These are phyloP conservation scores for Cristatella mucedo DNA, from an alignment of 2,888 invertebrate species.

Conservation along the genomic window DNA sequence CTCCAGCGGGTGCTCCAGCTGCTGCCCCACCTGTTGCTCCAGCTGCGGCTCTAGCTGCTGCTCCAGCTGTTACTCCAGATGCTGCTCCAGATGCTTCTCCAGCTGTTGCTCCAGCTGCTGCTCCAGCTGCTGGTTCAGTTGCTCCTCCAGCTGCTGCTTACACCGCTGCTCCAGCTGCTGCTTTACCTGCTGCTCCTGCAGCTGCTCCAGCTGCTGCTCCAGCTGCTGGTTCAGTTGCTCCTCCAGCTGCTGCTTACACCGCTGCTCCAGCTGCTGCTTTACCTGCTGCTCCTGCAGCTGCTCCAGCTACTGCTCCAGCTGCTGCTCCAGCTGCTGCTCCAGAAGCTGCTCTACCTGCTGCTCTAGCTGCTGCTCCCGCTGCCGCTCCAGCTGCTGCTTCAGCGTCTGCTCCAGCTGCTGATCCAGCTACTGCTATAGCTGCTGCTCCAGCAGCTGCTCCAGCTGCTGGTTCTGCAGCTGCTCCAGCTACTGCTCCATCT, in stretches of 20 bases:
- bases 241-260: slow-evolving; percentile 10
- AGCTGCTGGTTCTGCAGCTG: too few species aligned
- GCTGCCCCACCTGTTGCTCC: slow-evolving; percentile 12
- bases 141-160: slow-evolving; percentile 9
- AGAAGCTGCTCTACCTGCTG: too few species aligned
- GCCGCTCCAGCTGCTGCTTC: too few species aligned
- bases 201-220: slow-evolving; percentile 9
- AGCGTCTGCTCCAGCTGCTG: too few species aligned
- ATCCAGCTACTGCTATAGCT: too few species aligned
- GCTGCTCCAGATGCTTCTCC: too few species aligned
- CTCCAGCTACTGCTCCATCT: too few species aligned
- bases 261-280: slow-evolving; percentile 11
- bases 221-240: slow-evolving; percentile 8
- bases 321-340: slow-evolving; percentile 6
- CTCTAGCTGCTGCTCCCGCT: too few species aligned
- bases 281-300: slow-evolving; percentile 11
- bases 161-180: slow-evolving; percentile 10
- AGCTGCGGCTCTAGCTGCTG: background rate
- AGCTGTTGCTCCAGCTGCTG: slow-evolving; percentile 10
- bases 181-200: slow-evolving; percentile 10
- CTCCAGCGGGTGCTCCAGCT: slow-evolving; percentile 12
- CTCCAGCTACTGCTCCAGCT: slow-evolving; percentile 12
- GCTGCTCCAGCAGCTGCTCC: too few species aligned
- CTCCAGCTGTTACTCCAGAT: slow-evolving; percentile 10
- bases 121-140: slow-evolving; percentile 11